phyloP scores from a whole-genome alignment of 2,888 invertebrate species.

The Xanthia icteritia region DNA sequence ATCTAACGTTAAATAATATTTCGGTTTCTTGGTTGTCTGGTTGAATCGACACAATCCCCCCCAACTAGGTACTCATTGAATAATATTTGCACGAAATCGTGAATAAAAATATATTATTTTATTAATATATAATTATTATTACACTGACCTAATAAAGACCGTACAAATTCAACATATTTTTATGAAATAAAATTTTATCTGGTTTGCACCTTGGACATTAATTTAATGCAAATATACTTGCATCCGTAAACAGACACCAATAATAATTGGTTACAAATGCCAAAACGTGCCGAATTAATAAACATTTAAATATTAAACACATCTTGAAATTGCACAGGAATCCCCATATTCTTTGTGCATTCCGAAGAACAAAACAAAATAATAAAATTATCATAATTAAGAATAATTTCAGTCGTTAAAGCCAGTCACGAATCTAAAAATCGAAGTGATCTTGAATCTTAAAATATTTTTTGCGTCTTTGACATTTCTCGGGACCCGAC shows the following conservation, averaged over 20 bases:
- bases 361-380: slow-evolving; percentile 1
- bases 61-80: not conserved
- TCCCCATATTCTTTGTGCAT: not conserved
- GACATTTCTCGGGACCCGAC: too few relatives aligned
- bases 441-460: too few relatives aligned
- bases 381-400: slow-evolving; percentile 14
- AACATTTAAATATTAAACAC: not conserved
- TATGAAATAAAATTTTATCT: slow-evolving; percentile 10
- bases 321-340: not conserved
- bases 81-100: not conserved
- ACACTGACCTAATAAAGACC: too few relatives aligned
- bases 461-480: too few relatives aligned
- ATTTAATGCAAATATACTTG: slow-evolving; percentile 1
- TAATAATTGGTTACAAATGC: slow-evolving; percentile 2
- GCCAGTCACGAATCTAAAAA: not conserved
- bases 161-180: not conserved
- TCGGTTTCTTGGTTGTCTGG: not conserved
- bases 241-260: slow-evolving; percentile 36
- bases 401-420: not conserved
- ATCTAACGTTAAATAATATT: not conserved
- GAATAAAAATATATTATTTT: not conserved
- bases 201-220: not conserved
- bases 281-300: slow-evolving; percentile 30
- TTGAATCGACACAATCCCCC: not conserved
- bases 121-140: not conserved